These are phyloP conservation scores for Diarsia dahlii DNA, from an alignment of 2,888 invertebrate genomes.

Conservation along the genomic window DNA sequence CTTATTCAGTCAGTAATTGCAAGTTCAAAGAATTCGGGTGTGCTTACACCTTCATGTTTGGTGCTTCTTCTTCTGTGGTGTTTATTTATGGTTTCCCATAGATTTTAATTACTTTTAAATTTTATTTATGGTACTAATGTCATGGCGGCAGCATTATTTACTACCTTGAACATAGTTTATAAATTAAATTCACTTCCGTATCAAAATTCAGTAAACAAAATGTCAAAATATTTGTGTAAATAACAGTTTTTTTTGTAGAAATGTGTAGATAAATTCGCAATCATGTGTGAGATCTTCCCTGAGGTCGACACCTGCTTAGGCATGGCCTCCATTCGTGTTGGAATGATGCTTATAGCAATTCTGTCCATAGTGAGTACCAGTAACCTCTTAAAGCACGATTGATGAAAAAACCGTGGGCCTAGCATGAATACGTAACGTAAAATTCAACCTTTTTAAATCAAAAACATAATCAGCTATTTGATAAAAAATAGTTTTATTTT, in stretches of 20 bases:
- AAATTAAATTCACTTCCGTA: not conserved
- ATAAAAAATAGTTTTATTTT: not conserved
- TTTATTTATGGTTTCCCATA: constrained; percentile 9
- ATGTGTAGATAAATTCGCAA: constrained; percentile 23
- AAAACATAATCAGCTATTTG: not conserved
- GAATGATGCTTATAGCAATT: constrained; percentile 74
- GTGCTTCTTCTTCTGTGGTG: not conserved
- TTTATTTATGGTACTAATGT: not conserved
- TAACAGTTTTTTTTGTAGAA: constrained; percentile 29
- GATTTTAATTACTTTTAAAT: not conserved
- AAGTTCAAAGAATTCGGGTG: not conserved
- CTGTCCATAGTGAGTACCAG: constrained; percentile 73
- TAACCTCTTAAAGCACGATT: not conserved
- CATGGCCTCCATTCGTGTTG: constrained; percentile 68
- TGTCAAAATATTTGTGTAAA: constrained; percentile 36
- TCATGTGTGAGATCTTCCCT: constrained; percentile 80
- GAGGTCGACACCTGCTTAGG: constrained; percentile 73
- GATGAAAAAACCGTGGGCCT: not conserved
- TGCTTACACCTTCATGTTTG: not conserved
- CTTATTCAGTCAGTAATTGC: not conserved
- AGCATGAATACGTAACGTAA: not conserved
- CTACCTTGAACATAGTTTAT: not conserved
- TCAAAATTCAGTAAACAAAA: constrained; percentile 11
- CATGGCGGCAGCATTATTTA: constrained; percentile 7
- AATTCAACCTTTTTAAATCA: not conserved